Conservation (phyloP, 2,888 invertebrate genomes). For the Ochropacha duplaris region DNA sequence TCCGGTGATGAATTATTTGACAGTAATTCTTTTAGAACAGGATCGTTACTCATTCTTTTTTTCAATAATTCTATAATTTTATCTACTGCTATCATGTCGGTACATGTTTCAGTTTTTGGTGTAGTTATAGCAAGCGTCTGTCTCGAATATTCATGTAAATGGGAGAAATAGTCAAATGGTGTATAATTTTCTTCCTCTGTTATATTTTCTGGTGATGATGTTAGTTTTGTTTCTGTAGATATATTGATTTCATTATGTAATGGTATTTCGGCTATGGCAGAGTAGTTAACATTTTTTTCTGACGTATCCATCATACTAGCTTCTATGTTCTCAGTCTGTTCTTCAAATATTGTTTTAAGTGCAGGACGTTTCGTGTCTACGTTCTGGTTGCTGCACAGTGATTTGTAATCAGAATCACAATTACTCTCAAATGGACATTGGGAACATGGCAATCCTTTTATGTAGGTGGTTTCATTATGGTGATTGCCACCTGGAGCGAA, state of each 20-base stretch:
- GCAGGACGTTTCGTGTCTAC: not conserved
- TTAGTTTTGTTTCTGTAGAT: not conserved
- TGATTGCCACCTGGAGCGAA: slow-evolving; percentile 66
- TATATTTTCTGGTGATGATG: not conserved
- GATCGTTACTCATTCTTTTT: slow-evolving; percentile 63
- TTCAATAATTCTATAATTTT: slow-evolving; percentile 66
- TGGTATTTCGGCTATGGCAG: not conserved
- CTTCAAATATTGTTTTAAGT: slow-evolving; percentile 3
- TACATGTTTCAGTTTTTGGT: slow-evolving; percentile 44
- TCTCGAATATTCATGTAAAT: slow-evolving; percentile 48
- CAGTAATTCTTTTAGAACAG: slow-evolving; percentile 58
- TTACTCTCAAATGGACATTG: slow-evolving; percentile 43
- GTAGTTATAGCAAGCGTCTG: slow-evolving; percentile 33
- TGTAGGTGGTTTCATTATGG: slow-evolving; percentile 52
- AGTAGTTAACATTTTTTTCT: not conserved
- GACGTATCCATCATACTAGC: not conserved
- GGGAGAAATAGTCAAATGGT: slow-evolving; percentile 59
- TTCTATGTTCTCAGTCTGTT: not conserved
- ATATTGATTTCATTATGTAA: not conserved
- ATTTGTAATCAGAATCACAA: slow-evolving; percentile 49
- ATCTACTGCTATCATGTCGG: slow-evolving; percentile 57
- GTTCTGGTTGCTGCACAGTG: slow-evolving; percentile 58
- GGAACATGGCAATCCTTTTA: slow-evolving; percentile 56
- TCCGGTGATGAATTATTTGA: slow-evolving; percentile 35
- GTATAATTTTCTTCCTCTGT: slow-evolving; percentile 34